phyloP scores from a whole-genome alignment of 2,797 vertebrate genomes.

The Thripadectes ignobilis region DNA sequence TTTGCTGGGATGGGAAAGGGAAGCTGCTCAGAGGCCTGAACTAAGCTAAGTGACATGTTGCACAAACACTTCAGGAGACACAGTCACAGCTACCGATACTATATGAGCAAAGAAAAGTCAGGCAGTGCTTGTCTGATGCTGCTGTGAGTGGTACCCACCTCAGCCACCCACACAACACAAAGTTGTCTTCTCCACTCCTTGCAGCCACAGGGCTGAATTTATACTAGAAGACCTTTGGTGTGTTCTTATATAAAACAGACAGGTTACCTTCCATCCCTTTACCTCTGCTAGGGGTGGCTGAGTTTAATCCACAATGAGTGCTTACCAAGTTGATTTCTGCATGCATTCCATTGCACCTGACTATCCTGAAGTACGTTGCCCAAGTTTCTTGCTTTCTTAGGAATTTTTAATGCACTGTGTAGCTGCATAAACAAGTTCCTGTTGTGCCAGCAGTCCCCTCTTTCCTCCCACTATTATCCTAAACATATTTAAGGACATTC shows the following conservation, averaged over 20 bases:
- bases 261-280: background rate
- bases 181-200: background rate
- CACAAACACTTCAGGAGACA: background rate
- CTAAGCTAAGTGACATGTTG: background rate
- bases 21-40: background rate
- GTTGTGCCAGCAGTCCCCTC: background rate
- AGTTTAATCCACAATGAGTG: background rate
- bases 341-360: background rate
- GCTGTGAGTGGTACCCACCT: fast-evolving
- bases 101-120: background rate
- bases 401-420: background rate
- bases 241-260: background rate
- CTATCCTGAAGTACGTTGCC: background rate
- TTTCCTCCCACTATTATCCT: background rate
- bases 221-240: background rate
- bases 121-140: background rate
- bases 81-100: background rate
- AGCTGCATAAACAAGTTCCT: background rate
- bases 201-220: fast-evolving
- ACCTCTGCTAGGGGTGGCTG: fast-evolving
- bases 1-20: background rate
- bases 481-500: fast-evolving
- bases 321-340: background rate
- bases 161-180: fast-evolving
- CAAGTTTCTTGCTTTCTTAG: background rate